Evolutionary conservation across 2,888 invertebrate species (phyloP), one percentile per base, ranked within the genome.

Genomic region (Dione vanillae): DNA sequence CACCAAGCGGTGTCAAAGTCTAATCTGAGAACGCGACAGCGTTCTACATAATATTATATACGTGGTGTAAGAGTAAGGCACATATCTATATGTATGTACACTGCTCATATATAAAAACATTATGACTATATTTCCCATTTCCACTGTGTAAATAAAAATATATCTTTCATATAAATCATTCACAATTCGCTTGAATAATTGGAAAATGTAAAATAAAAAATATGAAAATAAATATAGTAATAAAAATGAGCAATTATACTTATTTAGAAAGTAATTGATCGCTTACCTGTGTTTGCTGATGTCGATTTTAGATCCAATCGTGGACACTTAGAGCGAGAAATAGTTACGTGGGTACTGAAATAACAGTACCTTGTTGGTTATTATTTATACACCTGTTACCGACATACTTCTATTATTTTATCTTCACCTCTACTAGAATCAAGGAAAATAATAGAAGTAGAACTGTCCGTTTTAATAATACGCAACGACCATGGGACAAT

Each of bases 1-100:
- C 86, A 81, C 82, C 86, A 80, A 69, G 78, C 72, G 80, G 91
- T 90, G 90, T 91, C 92, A 91, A 91, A 92, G 91, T 92, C 91
- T 90, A 91, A 89, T 83, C 84, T 75, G 78, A 79, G 79, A 80
- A 80, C 75, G 78, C 78, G 76, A 72, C 74, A 65, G 71, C 70
- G 75, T 78, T 83, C 82, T 80, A 83, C 79, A 77, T 80, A 62
- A 7, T 54, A 68, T 51, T 62, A 70, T 61, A 66, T 65, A 72
- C 72, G 70, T 67, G 71, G 70, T 73, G 59, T 61, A n/a, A n/a
- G n/a, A n/a, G n/a, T n/a, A n/a, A n/a, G n/a, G n/a, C n/a, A n/a
- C n/a, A n/a, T n/a, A n/a, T n/a, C n/a, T n/a, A 5, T 27, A 27
- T 27, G 27, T 45, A 35, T 41, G 1, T 40, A 45, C 19, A 20